These are phyloP conservation scores for Anguilla anguilla DNA, from an alignment of 2,797 vertebrate genomes.

Conservation along the genomic window DNA sequence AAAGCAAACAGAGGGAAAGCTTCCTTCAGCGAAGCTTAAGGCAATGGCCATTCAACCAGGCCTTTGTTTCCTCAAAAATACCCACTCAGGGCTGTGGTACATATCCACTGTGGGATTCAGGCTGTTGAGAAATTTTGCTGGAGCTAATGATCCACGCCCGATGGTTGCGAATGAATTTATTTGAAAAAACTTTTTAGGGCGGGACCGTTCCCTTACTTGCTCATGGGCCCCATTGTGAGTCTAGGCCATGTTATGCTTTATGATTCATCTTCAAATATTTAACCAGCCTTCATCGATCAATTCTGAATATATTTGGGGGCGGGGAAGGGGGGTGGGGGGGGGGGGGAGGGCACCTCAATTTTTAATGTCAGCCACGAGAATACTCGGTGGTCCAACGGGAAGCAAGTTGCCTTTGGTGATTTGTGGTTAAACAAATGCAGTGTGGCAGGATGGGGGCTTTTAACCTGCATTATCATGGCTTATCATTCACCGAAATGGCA, in stretches of 20 bases:
- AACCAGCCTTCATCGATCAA: not conserved
- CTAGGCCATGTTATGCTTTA: not conserved
- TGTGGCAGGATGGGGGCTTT: constrained; percentile 50
- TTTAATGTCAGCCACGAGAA: not conserved
- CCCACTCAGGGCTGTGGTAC: not conserved
- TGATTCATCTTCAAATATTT: constrained; percentile 2
- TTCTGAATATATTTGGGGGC: not conserved
- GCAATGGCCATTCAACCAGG: too few species aligned
- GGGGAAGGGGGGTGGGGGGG: not conserved
- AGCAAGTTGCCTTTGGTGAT: constrained; percentile 20
- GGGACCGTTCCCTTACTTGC: not conserved
- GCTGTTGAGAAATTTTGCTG: not conserved
- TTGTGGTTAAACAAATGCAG: constrained; percentile 39
- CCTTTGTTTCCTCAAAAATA: not conserved
- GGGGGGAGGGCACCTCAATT: not conserved
- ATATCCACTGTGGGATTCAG: not conserved
- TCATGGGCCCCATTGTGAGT: not conserved
- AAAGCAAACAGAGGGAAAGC: not conserved
- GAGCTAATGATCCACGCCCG: not conserved
- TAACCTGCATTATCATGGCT: constrained; percentile 52
- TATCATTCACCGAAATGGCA: constrained; percentile 44
- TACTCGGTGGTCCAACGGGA: constrained; percentile 6
- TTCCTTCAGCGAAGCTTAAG: not conserved
- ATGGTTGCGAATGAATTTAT: not conserved
- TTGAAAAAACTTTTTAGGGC: not conserved